These are phyloP conservation scores for Argyra leucocephala DNA, from an alignment of 2,888 invertebrate species.

Conservation along the genomic window DNA sequence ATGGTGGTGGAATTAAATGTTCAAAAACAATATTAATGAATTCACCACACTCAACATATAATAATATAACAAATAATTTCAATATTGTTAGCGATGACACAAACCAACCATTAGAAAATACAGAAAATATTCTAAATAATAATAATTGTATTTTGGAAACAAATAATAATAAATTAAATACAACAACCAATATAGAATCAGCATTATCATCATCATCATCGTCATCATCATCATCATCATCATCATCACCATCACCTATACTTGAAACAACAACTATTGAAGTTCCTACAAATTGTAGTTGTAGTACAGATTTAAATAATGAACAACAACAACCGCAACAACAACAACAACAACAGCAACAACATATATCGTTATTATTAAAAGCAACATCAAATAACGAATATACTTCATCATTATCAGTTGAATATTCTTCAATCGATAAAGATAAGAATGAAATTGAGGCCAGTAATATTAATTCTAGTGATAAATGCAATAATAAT, in stretches of 20 bases:
- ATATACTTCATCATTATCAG: neutral
- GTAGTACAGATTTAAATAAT: neutral
- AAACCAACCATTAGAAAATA: slow-evolving; percentile 11
- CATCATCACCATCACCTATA: slow-evolving; percentile 17
- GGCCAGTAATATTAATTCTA: slow-evolving; percentile 1
- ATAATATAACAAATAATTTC: no score
- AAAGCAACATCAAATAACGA: slow-evolving; percentile 16
- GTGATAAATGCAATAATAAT: slow-evolving; percentile 22
- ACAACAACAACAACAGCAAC: neutral
- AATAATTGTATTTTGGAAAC: slow-evolving; percentile 16
- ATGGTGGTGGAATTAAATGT: neutral
- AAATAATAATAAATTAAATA: slow-evolving; percentile 8
- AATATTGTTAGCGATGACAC: slow-evolving; percentile 10
- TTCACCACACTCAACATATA: slow-evolving; percentile 2
- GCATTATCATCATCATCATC: slow-evolving; percentile 15
- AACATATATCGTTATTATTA: slow-evolving; percentile 26
- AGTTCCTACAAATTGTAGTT: neutral
- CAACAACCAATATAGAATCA: slow-evolving; percentile 14
- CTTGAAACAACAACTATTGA: slow-evolving; percentile 12
- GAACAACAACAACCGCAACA: neutral
- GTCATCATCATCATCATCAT: slow-evolving; percentile 15
- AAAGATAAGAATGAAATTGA: neutral
- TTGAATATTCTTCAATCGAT: neutral
- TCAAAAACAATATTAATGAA: neutral
- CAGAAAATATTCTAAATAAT: neutral